Percentiles rank a stretch among this genome's conserved stretches.
Evolutionary conservation across 2,113 vertebrate species (phyloP).

Genomic region (Dicerorhinus sumatrensis): DNA sequence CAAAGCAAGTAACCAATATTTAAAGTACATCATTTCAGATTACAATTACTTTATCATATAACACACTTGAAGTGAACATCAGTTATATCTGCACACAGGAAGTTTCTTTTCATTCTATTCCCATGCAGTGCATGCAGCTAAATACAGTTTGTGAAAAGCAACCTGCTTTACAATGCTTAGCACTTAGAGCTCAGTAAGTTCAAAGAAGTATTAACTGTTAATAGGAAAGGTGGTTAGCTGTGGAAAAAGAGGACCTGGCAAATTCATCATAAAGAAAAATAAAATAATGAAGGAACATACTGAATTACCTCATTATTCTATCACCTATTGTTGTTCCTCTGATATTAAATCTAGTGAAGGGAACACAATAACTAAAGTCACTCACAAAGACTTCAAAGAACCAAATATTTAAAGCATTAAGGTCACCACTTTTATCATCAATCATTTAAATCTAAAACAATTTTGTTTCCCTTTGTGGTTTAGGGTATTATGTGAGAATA

Average conservation of each 20-base stretch:
- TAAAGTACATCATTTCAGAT: background rate
- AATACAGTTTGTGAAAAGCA: conserved; percentile 79
- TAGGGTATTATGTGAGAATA: background rate
- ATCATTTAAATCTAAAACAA: background rate
- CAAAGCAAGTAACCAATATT: background rate
- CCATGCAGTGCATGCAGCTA: conserved; percentile 85
- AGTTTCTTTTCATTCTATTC: conserved; percentile 72
- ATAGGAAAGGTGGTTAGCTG: conserved; percentile 83
- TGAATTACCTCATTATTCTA: conserved; percentile 99
- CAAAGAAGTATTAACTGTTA: conserved; percentile 78
- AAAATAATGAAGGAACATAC: conserved; percentile 83
- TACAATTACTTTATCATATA: conserved; percentile 55
- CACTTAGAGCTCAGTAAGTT: conserved; percentile 74
- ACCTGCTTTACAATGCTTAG: conserved; percentile 76
- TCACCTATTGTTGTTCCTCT: conserved; percentile 98
- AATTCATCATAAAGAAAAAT: conserved; percentile 78
- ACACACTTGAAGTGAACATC: conserved; percentile 79
- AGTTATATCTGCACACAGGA: conserved; percentile 77
- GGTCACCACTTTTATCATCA: conserved; percentile 35
- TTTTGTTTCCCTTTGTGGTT: background rate
- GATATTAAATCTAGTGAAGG: conserved; percentile 96
- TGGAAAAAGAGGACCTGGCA: conserved; percentile 82
- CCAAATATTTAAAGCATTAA: conserved; percentile 80
- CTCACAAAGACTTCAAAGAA: conserved; percentile 82
- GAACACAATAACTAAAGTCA: conserved; percentile 90